These are phyloP conservation scores for Aspidapion aeneum DNA, from an alignment of 2,888 invertebrate species.

Conservation along the genomic window DNA sequence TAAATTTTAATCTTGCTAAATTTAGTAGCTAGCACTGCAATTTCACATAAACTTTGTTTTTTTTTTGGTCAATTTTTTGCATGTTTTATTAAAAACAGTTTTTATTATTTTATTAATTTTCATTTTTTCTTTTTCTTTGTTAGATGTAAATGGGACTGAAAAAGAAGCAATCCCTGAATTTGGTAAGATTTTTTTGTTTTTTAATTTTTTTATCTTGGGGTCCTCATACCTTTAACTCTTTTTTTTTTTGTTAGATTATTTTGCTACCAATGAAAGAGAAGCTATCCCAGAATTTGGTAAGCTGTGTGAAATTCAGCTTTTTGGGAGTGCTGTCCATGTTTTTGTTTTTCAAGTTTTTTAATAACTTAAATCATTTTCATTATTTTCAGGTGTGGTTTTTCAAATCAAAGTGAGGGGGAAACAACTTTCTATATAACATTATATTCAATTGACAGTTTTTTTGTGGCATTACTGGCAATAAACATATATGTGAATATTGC, in stretches of 20 bases:
- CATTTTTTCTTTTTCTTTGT: background rate
- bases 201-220: background rate
- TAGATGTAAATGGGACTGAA: conserved; percentile 27
- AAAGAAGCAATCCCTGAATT: conserved; percentile 20
- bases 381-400: too few species aligned
- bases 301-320: background rate
- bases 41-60: background rate
- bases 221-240: background rate
- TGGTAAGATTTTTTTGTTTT: background rate
- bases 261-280: background rate
- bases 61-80: background rate
- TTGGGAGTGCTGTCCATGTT: background rate
- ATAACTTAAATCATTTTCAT: too few species aligned
- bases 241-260: background rate
- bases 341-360: too few species aligned
- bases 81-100: background rate
- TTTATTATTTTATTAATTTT: background rate
- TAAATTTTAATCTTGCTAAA: background rate
- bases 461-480: too few species aligned
- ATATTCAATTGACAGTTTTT: too few species aligned
- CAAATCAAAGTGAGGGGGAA: too few species aligned
- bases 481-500: too few species aligned
- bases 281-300: background rate
- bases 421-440: too few species aligned
- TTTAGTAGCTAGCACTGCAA: background rate